Percentiles rank a stretch among this genome's conserved stretches.
These are phyloP conservation scores for Myotis yumanensis DNA, from an alignment of 2,113 vertebrate genomes.

Conservation along the genomic window DNA sequence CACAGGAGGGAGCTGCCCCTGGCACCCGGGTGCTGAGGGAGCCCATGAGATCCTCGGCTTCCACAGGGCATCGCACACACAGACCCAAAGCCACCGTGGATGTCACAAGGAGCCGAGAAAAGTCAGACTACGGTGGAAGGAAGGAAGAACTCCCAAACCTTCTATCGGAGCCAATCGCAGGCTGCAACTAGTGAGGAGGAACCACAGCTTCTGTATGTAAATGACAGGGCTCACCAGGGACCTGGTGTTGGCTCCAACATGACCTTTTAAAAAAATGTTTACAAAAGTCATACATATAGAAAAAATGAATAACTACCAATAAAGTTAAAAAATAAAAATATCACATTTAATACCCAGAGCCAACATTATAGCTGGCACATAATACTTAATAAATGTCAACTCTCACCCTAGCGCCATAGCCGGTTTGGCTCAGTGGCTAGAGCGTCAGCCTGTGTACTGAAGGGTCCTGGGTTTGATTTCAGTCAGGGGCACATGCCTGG, in stretches of 20 bases:
- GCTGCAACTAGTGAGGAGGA: neutral
- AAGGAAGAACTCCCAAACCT: neutral
- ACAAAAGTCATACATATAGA: neutral
- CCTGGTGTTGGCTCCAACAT: neutral
- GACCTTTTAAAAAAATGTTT: neutral
- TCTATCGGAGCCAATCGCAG: neutral
- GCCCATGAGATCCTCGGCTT: neutral
- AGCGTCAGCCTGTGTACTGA: no score
- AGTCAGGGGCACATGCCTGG: no score
- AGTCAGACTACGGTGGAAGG: neutral
- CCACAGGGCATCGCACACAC: neutral
- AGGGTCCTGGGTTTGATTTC: no score
- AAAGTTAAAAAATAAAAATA: neutral
- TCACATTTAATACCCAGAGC: neutral
- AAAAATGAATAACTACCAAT: neutral
- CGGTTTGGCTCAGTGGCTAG: no score
- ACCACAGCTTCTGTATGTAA: neutral
- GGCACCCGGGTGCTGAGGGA: neutral
- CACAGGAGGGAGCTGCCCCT: neutral
- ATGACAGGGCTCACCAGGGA: neutral
- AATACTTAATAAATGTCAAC: neutral
- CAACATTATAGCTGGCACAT: neutral
- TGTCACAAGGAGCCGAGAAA: neutral
- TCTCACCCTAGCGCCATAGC: neutral
- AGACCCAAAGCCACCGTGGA: no score